Evolutionary conservation across 2,888 invertebrate species (phyloP).

Genomic region (Lycia hirtaria): DNA sequence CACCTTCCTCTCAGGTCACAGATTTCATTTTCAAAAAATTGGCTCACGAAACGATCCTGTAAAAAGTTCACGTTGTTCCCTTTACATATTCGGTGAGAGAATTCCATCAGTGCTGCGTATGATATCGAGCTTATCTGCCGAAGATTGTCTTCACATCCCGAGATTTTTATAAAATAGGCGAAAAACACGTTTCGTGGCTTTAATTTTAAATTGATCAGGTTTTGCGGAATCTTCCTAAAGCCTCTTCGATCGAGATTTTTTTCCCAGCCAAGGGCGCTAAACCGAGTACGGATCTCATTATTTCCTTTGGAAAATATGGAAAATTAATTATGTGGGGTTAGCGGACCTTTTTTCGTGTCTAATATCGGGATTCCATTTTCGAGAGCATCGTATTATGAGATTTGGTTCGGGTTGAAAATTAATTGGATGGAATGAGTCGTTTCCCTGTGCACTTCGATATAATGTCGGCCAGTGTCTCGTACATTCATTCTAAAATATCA

Average conservation of each 20-base stretch:
- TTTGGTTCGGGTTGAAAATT: slow-evolving; percentile 30
- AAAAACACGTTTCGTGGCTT: slow-evolving; percentile 86
- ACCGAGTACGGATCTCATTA: slow-evolving; percentile 67
- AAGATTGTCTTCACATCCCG: slow-evolving; percentile 82
- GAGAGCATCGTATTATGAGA: slow-evolving; percentile 28
- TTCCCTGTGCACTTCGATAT: not conserved
- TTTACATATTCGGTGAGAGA: slow-evolving; percentile 52
- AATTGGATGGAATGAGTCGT: slow-evolving; percentile 13
- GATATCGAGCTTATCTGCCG: slow-evolving; percentile 71
- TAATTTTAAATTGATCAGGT: slow-evolving; percentile 86
- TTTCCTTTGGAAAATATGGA: slow-evolving; percentile 67
- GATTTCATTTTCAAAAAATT: slow-evolving; percentile 27
- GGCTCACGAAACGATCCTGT: slow-evolving; percentile 20
- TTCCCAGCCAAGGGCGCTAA: slow-evolving; percentile 52
- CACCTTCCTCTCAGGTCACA: slow-evolving; percentile 11
- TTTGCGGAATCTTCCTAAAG: slow-evolving; percentile 81
- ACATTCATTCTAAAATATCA: too few species aligned
- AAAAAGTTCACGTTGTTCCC: slow-evolving; percentile 44
- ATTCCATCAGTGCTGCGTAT: slow-evolving; percentile 59
- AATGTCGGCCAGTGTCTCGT: not conserved
- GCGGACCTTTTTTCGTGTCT: slow-evolving; percentile 44
- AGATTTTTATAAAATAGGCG: slow-evolving; percentile 84
- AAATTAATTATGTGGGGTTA: slow-evolving; percentile 76
- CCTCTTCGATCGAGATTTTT: slow-evolving; percentile 74
- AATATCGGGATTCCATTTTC: slow-evolving; percentile 27